Conservation (phyloP, 2,797 vertebrate genomes). For the Pyrocephalus nanus region DNA sequence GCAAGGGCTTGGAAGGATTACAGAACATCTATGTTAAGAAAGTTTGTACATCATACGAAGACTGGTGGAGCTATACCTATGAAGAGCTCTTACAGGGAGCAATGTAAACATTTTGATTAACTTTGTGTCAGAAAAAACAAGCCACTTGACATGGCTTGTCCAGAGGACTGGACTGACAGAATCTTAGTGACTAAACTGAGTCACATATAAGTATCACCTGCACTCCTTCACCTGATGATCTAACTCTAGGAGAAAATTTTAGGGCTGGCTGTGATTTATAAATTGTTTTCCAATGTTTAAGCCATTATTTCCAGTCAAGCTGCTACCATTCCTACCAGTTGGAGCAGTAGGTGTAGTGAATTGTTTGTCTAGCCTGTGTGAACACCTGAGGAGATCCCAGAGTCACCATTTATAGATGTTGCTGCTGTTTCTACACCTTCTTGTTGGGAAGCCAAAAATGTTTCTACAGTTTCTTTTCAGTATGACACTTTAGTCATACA, state of each 20-base stretch:
- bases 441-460: background rate
- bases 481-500: background rate
- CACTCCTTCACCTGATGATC: background rate
- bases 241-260: background rate
- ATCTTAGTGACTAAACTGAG: background rate
- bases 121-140: accelerated
- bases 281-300: background rate
- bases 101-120: background rate
- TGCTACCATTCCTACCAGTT: accelerated
- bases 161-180: background rate
- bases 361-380: background rate
- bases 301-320: background rate
- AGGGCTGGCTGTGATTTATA: background rate
- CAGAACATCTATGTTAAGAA: background rate
- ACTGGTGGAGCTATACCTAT: background rate
- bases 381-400: background rate
- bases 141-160: background rate
- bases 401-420: background rate
- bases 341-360: background rate
- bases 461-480: background rate
- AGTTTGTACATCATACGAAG: background rate
- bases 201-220: background rate
- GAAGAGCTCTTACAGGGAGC: background rate
- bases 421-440: background rate
- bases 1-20: background rate